Percentiles rank a stretch among this genome's conserved stretches.
These are phyloP conservation scores for Stenchaetothrips biformis DNA, from an alignment of 2,888 invertebrate genomes.

Conservation along the genomic window DNA sequence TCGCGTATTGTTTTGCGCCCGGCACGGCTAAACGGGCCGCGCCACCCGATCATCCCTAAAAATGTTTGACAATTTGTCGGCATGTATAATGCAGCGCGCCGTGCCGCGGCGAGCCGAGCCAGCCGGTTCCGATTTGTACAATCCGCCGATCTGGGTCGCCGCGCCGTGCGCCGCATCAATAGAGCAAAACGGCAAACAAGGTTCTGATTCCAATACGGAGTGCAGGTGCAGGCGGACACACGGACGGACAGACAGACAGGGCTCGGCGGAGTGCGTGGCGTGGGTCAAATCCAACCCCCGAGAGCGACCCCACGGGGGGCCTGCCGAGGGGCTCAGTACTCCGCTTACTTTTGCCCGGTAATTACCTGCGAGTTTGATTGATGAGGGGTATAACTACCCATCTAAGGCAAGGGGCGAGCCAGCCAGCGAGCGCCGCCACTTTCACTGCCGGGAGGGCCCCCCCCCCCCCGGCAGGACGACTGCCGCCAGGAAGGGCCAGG, in stretches of 20 bases:
- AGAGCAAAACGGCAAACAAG: background rate
- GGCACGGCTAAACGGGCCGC: background rate
- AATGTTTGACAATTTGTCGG: conserved; percentile 19
- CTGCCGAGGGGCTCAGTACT: background rate
- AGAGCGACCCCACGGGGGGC: no score
- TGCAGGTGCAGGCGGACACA: background rate
- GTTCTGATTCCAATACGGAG: background rate
- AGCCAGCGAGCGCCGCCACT: no score
- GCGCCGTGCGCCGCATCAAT: background rate
- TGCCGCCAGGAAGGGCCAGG: no score
- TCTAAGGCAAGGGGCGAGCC: background rate
- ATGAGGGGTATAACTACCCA: conserved; percentile 3
- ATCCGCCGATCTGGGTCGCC: background rate
- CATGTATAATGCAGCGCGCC: conserved; percentile 6
- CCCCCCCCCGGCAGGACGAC: no score
- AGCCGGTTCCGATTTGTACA: background rate
- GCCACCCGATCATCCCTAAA: background rate
- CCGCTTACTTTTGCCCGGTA: background rate
- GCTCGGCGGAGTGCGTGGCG: no score
- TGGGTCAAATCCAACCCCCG: no score
- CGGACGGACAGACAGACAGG: background rate
- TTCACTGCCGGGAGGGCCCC: no score
- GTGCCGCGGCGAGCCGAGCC: background rate
- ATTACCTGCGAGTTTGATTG: conserved; percentile 23
- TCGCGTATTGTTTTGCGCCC: background rate